Conservation (phyloP, 2,113 vertebrate genomes). For the Ia io region DNA sequence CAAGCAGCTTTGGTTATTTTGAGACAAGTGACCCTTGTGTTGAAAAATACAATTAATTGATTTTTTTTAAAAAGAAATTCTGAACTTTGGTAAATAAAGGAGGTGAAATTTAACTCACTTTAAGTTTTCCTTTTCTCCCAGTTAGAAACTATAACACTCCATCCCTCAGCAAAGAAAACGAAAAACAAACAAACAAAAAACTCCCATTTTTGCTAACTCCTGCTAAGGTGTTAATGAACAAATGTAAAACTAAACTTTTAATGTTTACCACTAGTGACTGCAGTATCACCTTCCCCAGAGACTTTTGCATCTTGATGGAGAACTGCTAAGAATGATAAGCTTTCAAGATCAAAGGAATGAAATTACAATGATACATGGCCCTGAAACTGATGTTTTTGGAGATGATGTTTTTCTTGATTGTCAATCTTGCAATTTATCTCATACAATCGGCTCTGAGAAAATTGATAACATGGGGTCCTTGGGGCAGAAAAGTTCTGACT, state of each 20-base stretch:
- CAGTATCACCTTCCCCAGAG: background rate
- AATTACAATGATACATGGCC: background rate
- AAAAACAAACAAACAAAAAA: no score
- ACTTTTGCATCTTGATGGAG: background rate
- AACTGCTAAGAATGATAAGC: background rate
- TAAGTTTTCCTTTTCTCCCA: background rate
- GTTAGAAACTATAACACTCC: background rate
- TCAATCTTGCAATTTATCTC: background rate
- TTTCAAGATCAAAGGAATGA: background rate
- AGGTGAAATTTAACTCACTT: background rate
- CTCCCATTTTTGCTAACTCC: background rate
- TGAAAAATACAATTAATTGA: background rate
- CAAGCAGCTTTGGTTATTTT: background rate
- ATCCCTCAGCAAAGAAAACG: no score
- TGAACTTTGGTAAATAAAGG: background rate
- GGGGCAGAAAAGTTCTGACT: background rate
- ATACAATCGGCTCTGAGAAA: background rate
- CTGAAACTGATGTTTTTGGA: background rate
- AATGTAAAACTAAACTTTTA: background rate
- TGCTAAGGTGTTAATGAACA: background rate
- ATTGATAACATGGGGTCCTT: background rate
- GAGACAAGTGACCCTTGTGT: background rate
- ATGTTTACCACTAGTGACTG: background rate
- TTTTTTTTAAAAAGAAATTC: background rate
- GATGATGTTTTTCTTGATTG: background rate